Evolutionary conservation across 2,797 vertebrate genomes (phyloP).

Genomic region (Gymnothorax javanicus): DNA sequence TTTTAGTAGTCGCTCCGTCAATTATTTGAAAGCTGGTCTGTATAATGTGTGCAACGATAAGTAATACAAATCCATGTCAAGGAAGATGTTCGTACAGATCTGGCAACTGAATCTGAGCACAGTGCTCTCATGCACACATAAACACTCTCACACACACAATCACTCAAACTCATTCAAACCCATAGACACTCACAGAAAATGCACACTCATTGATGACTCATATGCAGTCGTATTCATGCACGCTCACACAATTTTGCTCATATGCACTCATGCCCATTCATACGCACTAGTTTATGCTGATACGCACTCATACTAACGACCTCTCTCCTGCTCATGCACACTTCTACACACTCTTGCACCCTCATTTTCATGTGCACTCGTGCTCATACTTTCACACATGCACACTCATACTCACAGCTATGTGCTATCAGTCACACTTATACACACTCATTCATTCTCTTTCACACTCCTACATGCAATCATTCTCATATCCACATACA

Average conservation of each 20-base stretch:
- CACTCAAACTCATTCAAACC: neutral
- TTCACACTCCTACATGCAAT: neutral
- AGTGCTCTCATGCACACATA: neutral
- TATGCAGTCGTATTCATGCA: neutral
- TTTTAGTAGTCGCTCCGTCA: neutral
- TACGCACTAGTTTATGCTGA: neutral
- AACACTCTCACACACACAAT: neutral
- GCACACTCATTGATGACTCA: neutral
- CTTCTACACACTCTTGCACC: neutral
- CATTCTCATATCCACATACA: neutral
- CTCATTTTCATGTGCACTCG: neutral
- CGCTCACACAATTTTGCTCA: neutral
- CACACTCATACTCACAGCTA: neutral
- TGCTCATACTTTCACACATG: neutral
- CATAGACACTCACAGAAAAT: neutral
- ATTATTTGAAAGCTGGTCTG: neutral
- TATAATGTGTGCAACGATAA: neutral
- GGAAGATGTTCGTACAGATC: neutral
- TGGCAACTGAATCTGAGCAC: neutral
- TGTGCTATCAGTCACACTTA: too few relatives aligned
- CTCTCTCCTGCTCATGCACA: too few relatives aligned
- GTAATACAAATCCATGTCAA: neutral
- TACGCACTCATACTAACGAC: neutral
- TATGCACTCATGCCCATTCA: neutral
- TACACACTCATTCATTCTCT: neutral